Conservation (phyloP, 2,888 invertebrate species). For the Phania funesta region DNA sequence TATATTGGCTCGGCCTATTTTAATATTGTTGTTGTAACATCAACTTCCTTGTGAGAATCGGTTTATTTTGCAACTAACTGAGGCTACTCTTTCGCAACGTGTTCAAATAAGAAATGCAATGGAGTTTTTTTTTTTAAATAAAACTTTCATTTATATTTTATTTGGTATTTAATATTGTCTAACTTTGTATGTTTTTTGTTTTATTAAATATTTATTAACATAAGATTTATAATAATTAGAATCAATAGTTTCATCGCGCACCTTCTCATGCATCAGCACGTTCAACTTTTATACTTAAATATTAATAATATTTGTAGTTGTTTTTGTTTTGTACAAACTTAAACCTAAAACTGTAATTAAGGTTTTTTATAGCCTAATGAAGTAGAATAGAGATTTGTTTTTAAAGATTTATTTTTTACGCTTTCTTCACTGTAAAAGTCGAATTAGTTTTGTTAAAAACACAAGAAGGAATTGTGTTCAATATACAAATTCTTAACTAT, state of each 20-base stretch:
- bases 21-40: no score
- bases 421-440: no score
- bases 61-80: no score
- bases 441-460: conserved; percentile 24
- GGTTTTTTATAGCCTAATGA: conserved; percentile 48
- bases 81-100: no score
- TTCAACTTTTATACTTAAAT: conserved; percentile 1
- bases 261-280: background rate
- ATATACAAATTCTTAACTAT: conserved; percentile 62
- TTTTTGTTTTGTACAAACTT: conserved; percentile 28
- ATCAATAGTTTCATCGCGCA: background rate
- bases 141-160: conserved; percentile 62
- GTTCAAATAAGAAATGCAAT: no score
- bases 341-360: conserved; percentile 33
- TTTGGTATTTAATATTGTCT: conserved; percentile 67
- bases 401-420: background rate
- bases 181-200: conserved; percentile 45
- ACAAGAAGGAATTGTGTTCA: background rate
- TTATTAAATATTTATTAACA: conserved; percentile 49
- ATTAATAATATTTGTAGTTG: conserved; percentile 25
- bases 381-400: conserved; percentile 43
- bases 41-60: no score
- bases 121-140: conserved; percentile 22
- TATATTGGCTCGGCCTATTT: no score
- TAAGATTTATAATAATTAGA: conserved; percentile 14